phyloP scores from a whole-genome alignment of 2,888 invertebrate species.

The Leptinotarsa juncta region DNA sequence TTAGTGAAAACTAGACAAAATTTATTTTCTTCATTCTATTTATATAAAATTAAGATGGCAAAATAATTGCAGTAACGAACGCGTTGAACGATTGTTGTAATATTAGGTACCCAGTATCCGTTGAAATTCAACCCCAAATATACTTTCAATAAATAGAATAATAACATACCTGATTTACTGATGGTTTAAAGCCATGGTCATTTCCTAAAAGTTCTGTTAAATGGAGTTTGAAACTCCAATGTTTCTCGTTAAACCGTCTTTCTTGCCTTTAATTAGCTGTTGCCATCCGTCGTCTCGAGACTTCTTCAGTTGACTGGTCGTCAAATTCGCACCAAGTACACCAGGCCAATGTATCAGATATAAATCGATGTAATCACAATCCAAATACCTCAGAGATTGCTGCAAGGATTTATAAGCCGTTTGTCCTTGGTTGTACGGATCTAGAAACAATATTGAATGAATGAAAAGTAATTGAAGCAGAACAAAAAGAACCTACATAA shows the following conservation, averaged over 20 bases:
- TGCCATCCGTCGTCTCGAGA: conserved; percentile 77
- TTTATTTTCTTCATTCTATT: too few species aligned
- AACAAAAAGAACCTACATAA: conserved; percentile 68
- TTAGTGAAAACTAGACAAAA: too few species aligned
- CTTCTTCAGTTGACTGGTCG: conserved; percentile 69
- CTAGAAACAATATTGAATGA: conserved; percentile 59
- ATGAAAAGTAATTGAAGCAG: not conserved
- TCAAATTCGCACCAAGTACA: conserved; percentile 68
- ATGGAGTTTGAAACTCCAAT: conserved; percentile 90
- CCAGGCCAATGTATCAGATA: conserved; percentile 89
- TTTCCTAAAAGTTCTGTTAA: conserved; percentile 72
- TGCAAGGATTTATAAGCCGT: conserved; percentile 68
- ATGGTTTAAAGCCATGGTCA: conserved; percentile 71
- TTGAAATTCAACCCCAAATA: too few species aligned
- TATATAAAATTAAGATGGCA: too few species aligned
- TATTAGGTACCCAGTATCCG: too few species aligned
- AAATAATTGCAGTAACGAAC: too few species aligned
- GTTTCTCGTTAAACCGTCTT: conserved; percentile 71
- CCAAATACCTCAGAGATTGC: conserved; percentile 73
- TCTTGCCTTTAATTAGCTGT: conserved; percentile 73
- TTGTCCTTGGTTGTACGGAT: conserved; percentile 72
- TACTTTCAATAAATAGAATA: not conserved
- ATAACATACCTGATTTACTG: conserved; percentile 77
- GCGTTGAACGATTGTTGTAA: too few species aligned
- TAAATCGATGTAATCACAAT: conserved; percentile 78